Evolutionary conservation across 1,140 invertebrate genomes (phyloP), one percentile per base, ranked within the genome.

Genomic region (Theocolax elegans): DNA sequence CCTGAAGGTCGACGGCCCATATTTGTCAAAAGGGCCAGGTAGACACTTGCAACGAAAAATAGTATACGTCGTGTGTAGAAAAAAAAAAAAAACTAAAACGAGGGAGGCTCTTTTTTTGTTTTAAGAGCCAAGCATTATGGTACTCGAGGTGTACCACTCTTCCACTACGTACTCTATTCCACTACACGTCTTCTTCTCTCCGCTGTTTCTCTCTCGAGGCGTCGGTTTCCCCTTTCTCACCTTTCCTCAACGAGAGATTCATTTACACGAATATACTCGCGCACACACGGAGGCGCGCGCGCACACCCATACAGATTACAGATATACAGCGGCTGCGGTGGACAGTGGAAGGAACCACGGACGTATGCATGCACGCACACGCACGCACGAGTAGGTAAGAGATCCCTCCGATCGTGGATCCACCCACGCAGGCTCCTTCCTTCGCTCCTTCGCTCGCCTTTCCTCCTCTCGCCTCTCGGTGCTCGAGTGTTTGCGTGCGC

Each of bases 121-220:
- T n/a, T n/a, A n/a, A n/a, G n/a, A n/a, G n/a, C n/a, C n/a, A n/a
- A n/a, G n/a, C n/a, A n/a, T n/a, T n/a, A n/a, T n/a, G n/a, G n/a
- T n/a, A n/a, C n/a, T n/a, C n/a, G n/a, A n/a, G n/a, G n/a, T n/a
- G n/a, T n/a, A n/a, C n/a, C n/a, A n/a, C n/a, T n/a, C n/a, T n/a
- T n/a, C n/a, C n/a, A n/a, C n/a, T n/a, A n/a, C n/a, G n/a, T n/a
- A n/a, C n/a, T n/a, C n/a, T n/a, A n/a, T n/a, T n/a, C n/a, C n/a
- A n/a, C n/a, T n/a, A n/a, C n/a, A n/a, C n/a, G n/a, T n/a, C 54
- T 58, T 40, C 46, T 44, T 58, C 27, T 38, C 60, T 63, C 31
- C 19, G n/a, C 27, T 21, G 3, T 42, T 59, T 29, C 25, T 60
- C 58, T 60, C 58, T 44, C 40, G n/a, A n/a, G n/a, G n/a, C n/a